Conservation (phyloP, 1,140 invertebrate genomes). For the Zaprionus camerounensis region DNA sequence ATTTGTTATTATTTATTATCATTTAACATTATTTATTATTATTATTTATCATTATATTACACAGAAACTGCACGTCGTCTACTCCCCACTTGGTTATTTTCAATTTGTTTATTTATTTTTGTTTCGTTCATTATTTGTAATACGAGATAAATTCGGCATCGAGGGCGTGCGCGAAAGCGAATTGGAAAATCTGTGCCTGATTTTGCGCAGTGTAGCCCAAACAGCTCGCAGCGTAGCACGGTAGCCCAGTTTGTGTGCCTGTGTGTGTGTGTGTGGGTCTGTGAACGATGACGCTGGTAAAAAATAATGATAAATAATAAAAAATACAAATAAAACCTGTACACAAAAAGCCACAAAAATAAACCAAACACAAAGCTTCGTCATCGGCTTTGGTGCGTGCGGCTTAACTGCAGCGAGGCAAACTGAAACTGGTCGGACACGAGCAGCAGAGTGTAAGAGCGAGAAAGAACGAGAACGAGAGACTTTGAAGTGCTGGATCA, state of each 20-base stretch:
- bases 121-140: neutral
- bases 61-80: neutral
- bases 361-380: conserved; percentile 73
- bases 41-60: neutral
- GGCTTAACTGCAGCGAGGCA: conserved; percentile 70
- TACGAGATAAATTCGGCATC: neutral
- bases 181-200: conserved; percentile 7
- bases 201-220: conserved; percentile 61
- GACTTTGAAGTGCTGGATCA: neutral
- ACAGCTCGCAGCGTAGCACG: conserved; percentile 62
- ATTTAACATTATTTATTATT: neutral
- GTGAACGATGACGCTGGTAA: conserved; percentile 75
- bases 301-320: conserved; percentile 77
- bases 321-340: conserved; percentile 74
- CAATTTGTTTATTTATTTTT: neutral
- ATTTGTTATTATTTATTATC: too few species aligned
- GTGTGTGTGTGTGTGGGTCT: conserved; percentile 41
- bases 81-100: neutral
- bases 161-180: neutral
- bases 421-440: conserved; percentile 64
- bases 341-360: conserved; percentile 63
- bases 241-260: conserved; percentile 62
- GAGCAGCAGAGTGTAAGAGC: conserved; percentile 5
- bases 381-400: conserved; percentile 71
- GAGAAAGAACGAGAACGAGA: conserved; percentile 26